Evolutionary conservation across 2,797 vertebrate genomes (phyloP).

Genomic region (Argentina silus): DNA sequence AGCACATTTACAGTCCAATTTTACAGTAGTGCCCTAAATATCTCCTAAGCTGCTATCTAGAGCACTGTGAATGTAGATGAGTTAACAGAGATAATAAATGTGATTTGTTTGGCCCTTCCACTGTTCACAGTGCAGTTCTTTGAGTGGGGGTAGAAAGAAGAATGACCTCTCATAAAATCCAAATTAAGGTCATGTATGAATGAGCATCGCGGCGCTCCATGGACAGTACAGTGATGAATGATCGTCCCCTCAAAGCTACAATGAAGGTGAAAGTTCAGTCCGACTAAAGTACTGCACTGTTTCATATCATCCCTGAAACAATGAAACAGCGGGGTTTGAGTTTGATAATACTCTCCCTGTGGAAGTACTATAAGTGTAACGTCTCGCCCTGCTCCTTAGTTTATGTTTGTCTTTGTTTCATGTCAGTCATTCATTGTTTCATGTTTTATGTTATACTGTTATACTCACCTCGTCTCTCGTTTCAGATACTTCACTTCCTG

Average conservation of each 20-base stretch:
- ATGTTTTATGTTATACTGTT: no score
- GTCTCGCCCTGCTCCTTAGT: no score
- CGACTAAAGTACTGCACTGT: not conserved
- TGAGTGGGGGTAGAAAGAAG: conserved; percentile 63
- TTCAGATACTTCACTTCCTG: no score
- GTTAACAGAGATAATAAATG: conserved; percentile 70
- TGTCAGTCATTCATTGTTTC: no score
- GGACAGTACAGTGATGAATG: conserved; percentile 70
- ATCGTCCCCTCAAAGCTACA: conserved; percentile 42
- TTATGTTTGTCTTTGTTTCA: no score
- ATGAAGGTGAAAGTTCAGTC: conserved; percentile 63
- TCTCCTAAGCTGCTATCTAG: conserved; percentile 42
- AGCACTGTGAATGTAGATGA: conserved; percentile 49
- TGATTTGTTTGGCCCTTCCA: conserved; percentile 71
- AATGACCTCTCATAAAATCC: conserved; percentile 75
- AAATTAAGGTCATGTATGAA: conserved; percentile 77
- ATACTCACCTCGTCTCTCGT: no score
- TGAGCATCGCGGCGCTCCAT: conserved; percentile 56
- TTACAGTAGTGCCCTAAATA: conserved; percentile 51
- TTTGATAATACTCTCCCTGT: no score
- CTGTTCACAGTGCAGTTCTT: conserved; percentile 61
- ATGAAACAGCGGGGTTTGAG: not conserved
- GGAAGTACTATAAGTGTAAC: not conserved
- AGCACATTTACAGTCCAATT: conserved; percentile 52
- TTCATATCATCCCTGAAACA: not conserved